Percentiles rank a stretch among this genome's conserved stretches.
These are phyloP conservation scores for Merops nubicus DNA, from an alignment of 2,113 vertebrate genomes.

Conservation along the genomic window DNA sequence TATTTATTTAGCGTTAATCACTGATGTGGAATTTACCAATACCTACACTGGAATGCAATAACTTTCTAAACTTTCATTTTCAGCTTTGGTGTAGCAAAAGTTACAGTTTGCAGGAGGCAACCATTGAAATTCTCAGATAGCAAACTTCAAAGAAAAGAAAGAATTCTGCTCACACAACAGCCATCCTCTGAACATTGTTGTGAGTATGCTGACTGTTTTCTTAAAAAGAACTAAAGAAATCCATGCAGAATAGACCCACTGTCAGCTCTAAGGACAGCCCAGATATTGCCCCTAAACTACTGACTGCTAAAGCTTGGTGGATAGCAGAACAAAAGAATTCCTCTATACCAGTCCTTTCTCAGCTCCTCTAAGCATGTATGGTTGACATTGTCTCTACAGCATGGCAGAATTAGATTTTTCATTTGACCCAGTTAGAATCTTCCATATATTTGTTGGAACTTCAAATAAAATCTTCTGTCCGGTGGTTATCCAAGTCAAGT, in stretches of 20 bases:
- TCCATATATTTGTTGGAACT: background rate
- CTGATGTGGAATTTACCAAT: background rate
- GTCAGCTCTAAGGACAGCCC: background rate
- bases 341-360: background rate
- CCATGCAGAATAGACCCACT: background rate
- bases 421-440: background rate
- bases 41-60: background rate
- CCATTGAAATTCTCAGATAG: background rate
- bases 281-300: background rate
- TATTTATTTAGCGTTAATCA: background rate
- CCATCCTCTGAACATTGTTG: background rate
- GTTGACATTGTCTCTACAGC: background rate
- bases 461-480: conserved; percentile 22
- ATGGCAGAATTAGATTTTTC: background rate
- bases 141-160: background rate
- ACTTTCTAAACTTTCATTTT: background rate
- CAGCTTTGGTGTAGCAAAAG: background rate
- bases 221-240: background rate
- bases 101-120: background rate
- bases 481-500: background rate
- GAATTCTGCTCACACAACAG: background rate
- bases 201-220: background rate
- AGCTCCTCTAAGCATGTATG: background rate
- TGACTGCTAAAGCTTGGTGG: background rate
- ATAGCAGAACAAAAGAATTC: background rate